phyloP scores from a whole-genome alignment of 2,888 invertebrate species.

The Agonum fuliginosum region DNA sequence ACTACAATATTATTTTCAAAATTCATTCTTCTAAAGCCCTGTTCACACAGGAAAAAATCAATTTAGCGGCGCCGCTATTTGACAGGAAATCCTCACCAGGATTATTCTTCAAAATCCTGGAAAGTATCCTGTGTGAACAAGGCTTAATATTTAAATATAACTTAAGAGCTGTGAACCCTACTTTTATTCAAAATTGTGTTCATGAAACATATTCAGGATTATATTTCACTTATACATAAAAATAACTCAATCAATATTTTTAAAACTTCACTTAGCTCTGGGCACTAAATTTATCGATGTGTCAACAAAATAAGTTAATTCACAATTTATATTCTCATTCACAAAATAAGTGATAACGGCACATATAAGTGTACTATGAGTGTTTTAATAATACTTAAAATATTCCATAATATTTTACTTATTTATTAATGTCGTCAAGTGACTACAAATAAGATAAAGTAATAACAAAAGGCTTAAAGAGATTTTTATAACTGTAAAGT shows the following conservation, averaged over 20 bases:
- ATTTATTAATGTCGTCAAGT: conserved; percentile 5
- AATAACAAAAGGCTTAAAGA: conserved; percentile 35
- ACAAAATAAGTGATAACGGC: conserved; percentile 21
- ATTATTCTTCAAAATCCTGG: too few species aligned
- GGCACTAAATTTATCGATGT: conserved; percentile 42
- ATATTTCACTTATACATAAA: background rate
- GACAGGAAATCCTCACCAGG: too few species aligned
- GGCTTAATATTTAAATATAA: conserved; percentile 5
- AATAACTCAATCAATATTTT: background rate
- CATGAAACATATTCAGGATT: conserved; percentile 38
- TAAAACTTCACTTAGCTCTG: conserved; percentile 5
- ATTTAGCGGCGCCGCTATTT: too few species aligned
- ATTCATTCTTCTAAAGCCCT: conserved; percentile 2
- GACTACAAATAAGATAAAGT: conserved; percentile 15
- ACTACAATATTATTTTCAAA: background rate
- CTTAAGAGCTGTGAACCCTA: conserved; percentile 37
- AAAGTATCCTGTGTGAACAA: background rate
- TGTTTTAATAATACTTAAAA: conserved; percentile 33
- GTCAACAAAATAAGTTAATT: conserved; percentile 29
- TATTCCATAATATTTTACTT: conserved; percentile 30
- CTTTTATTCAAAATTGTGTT: conserved; percentile 36
- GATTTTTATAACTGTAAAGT: conserved; percentile 29
- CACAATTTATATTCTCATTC: conserved; percentile 22
- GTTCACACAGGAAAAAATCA: too few species aligned
- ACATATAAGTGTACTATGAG: conserved; percentile 25